Evolutionary conservation across 2,113 vertebrate species (phyloP), one percentile per base, ranked within the genome.

Genomic region (Catagonus wagneri): DNA sequence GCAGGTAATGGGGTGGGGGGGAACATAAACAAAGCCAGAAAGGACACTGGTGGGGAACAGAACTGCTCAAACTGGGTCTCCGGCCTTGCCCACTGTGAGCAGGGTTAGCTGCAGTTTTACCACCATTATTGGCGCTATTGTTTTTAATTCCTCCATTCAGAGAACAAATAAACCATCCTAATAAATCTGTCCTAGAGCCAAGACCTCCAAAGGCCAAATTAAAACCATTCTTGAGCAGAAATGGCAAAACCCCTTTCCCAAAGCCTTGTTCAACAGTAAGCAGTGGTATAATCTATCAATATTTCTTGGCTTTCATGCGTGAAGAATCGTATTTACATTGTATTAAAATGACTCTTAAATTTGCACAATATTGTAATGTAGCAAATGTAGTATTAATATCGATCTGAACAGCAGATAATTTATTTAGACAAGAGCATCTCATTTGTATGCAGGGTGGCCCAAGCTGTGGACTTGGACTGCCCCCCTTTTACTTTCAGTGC

Each of bases 301-400:
- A 98, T 98, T 97, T 98, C 98, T 89, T 98, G 97, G 97, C 97
- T 98, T 97, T 87, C 98, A 96, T 98, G 98, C 98, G 94, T 97
- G 96, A 98, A 98, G 97, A 98, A 98, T 97, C 96, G 96, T 98
- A 98, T 99, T 98, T 98, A 97, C 98, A 97, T 98, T 98, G 97
- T 98, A 98, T 98, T 98, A 98, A 98, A 98, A 98, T 97, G 90
- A 96, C 98, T 98, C 96, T 97, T 98, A 98, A 98, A 98, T 98
- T 98, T 98, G 98, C 98, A 98, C 98, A 98, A 97, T 98, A 98
- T 98, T 98, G 98, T 98, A 98, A 98, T 97, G 98, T 98, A 98
- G 98, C 98, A 98, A 98, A 98, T 98, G 98, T 89, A 97, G 98
- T 99, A 98, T 98, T 98, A 98, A 98, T 99, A 98, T 98, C 97